Conservation (phyloP, 2,113 vertebrate genomes). For the Colossoma macropomum region DNA sequence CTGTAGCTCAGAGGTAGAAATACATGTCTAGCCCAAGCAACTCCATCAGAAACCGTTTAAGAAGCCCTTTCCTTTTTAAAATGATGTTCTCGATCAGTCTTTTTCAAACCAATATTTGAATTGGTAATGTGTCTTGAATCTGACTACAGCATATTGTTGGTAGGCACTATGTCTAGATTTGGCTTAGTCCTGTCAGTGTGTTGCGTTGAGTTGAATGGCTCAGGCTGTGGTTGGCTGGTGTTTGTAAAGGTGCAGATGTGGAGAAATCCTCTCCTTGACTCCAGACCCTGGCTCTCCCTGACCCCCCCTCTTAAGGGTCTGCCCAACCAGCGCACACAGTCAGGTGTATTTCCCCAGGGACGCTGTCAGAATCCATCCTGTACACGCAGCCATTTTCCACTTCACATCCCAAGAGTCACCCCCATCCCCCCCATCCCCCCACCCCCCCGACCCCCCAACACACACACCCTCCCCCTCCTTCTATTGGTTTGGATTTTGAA, state of each 20-base stretch:
- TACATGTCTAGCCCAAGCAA: too few species aligned
- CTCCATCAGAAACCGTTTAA: too few species aligned
- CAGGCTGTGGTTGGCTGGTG: slow-evolving; percentile 7
- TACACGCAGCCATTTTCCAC: slow-evolving; percentile 63
- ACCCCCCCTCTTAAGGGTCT: slow-evolving; percentile 39
- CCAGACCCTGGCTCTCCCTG: slow-evolving; percentile 33
- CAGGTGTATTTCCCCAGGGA: slow-evolving; percentile 72
- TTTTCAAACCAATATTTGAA: neutral
- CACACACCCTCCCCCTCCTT: slow-evolving; percentile 14
- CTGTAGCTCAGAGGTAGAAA: neutral
- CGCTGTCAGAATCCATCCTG: slow-evolving; percentile 54
- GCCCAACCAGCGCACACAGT: slow-evolving; percentile 46
- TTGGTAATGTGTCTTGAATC: neutral
- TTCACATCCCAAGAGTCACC: slow-evolving; percentile 49
- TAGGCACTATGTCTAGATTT: neutral
- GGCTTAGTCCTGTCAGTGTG: slow-evolving; percentile 1
- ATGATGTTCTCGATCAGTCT: neutral
- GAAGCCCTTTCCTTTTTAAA: too few species aligned
- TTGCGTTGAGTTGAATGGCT: neutral
- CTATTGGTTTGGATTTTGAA: slow-evolving; percentile 24
- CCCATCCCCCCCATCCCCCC: neutral
- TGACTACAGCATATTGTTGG: neutral
- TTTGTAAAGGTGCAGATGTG: slow-evolving; percentile 35
- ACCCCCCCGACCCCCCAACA: too few species aligned
- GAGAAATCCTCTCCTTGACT: slow-evolving; percentile 50